Evolutionary conservation across 2,888 invertebrate species (phyloP), one percentile per base, ranked within the genome.

Genomic region (Morpho helenor): DNA sequence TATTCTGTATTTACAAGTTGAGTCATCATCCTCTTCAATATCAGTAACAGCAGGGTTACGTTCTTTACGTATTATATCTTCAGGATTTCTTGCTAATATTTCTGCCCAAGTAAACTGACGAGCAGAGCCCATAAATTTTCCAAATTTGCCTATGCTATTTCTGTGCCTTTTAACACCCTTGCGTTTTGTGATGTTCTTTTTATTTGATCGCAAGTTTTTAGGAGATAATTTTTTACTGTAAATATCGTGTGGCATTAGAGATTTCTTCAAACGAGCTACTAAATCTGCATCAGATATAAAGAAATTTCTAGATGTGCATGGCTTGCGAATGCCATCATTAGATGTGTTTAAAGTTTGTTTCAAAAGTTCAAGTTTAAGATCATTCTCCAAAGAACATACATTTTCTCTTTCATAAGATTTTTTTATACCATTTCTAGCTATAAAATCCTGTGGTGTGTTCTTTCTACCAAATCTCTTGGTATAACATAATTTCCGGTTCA

Each of bases 51-150:
- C 57, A 64, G 8, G 67, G 59, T 79, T 84, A 7, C 86, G 77
- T 40, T 90, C 89, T 67, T 92, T 92, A 59, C 93, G 89, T 9
- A 94, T 84, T 5, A 94, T 92, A 68, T 91, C 83, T 73, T 94
- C 94, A 0, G 94, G 94, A 73, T 94, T 92, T 47, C 92, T 91
- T 55, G 93, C 92, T 49, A 94, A 76, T 52, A 94, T 93, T 72
- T 92, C 92, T 0, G 94, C 94, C 94, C 94, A 94, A 65, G 93
- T 92, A 74, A 93, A 93, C 68, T 92, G 92, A 53, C 87, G 82
- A 0, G 87, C 87, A 0, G 91, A 91, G 6, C 91, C 91, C 86
- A 91, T 87, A 52, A 91, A 87, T 65, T 91, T 90, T 0, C 91
- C 91, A 60, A 91, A 91, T 67, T 90, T 91, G 0, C 91, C 91